A percentile compares a stretch with the other conserved stretches of the same genome.
These are phyloP conservation scores for Megaleporinus macrocephalus DNA, from an alignment of 2,113 vertebrate genomes.

Conservation along the genomic window DNA sequence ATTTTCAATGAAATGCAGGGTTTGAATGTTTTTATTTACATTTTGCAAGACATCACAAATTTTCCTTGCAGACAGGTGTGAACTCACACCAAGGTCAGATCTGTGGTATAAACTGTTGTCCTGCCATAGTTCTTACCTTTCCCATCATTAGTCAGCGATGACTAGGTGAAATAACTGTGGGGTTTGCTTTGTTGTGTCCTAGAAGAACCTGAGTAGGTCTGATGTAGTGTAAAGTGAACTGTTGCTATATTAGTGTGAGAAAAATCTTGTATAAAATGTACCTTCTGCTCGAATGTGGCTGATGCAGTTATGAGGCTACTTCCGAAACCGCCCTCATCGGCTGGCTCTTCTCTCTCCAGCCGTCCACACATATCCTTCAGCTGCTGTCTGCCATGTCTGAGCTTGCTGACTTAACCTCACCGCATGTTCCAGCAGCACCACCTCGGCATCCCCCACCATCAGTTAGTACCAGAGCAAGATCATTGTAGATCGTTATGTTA, in stretches of 20 bases:
- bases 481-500: background rate
- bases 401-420: slow-evolving; percentile 39
- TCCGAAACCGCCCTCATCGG: background rate
- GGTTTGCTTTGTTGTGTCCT: background rate
- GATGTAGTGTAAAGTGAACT: background rate
- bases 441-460: slow-evolving; percentile 18
- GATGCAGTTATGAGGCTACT: background rate
- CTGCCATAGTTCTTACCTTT: background rate
- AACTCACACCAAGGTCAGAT: background rate
- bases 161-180: background rate
- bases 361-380: slow-evolving; percentile 38
- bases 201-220: background rate
- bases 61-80: too few relatives aligned
- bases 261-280: background rate
- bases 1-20: too few relatives aligned
- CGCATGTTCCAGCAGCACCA: background rate
- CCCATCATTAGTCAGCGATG: background rate
- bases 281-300: background rate
- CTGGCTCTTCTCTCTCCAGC: slow-evolving; percentile 43
- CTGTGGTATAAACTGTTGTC: background rate
- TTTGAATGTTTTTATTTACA: too few relatives aligned
- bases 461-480: slow-evolving; percentile 5
- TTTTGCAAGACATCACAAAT: too few relatives aligned
- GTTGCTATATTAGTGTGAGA: background rate
- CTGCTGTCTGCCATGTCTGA: slow-evolving; percentile 39